Conservation (phyloP, 1,140 invertebrate genomes). For the Aphidius gifuensis region DNA sequence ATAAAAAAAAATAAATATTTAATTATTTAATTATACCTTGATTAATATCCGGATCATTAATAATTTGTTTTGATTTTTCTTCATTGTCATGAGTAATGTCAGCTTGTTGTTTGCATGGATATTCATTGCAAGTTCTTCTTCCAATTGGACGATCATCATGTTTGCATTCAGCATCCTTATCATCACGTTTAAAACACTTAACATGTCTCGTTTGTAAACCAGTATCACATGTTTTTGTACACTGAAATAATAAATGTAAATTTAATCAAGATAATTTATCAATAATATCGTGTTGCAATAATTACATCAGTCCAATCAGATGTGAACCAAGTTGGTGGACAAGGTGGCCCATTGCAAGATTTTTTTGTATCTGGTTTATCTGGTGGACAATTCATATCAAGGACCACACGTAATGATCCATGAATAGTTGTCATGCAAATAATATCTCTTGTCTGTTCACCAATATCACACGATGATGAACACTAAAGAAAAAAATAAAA, state of each 20-base stretch:
- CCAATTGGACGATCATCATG: conserved; percentile 58
- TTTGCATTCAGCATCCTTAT: conserved; percentile 52
- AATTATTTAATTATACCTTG: conserved; percentile 29
- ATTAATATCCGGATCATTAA: conserved; percentile 38
- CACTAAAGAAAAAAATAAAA: conserved; percentile 54
- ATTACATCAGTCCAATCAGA: conserved; percentile 63
- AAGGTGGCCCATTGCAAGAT: conserved; percentile 55
- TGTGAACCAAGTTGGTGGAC: conserved; percentile 61
- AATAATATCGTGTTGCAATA: not conserved
- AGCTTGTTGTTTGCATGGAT: conserved; percentile 53
- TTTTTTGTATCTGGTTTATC: conserved; percentile 48
- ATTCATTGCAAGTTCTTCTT: conserved; percentile 61
- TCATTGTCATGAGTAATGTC: conserved; percentile 17
- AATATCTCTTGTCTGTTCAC: conserved; percentile 60
- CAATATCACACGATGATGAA: conserved; percentile 62
- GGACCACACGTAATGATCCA: conserved; percentile 43
- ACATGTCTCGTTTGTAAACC: conserved; percentile 63
- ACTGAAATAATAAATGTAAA: conserved; percentile 37
- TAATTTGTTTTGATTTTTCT: conserved; percentile 36
- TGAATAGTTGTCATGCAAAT: conserved; percentile 57
- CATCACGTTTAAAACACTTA: conserved; percentile 59
- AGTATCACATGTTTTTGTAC: conserved; percentile 60
- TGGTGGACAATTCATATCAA: conserved; percentile 52
- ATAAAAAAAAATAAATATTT: not conserved
- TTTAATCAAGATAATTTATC: not conserved